Conservation (phyloP, 2,113 vertebrate species). For the Hypanus sabinus region DNA sequence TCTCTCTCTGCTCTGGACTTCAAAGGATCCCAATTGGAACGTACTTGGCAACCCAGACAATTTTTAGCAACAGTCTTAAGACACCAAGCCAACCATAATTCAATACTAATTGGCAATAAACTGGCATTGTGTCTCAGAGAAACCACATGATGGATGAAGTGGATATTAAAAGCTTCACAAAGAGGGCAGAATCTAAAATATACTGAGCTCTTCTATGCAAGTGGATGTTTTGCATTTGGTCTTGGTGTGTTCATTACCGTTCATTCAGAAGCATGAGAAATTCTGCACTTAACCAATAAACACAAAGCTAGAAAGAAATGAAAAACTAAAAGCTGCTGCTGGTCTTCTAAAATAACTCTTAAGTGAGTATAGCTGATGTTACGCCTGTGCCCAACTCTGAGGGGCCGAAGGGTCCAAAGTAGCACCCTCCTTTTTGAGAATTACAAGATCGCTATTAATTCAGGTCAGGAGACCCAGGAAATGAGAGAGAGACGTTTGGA, state of each 20-base stretch:
- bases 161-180: neutral
- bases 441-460: too few relatives aligned
- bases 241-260: neutral
- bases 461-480: too few relatives aligned
- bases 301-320: neutral
- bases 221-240: neutral
- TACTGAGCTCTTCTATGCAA: neutral
- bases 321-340: neutral
- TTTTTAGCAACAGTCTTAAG: neutral
- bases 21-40: neutral
- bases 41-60: neutral
- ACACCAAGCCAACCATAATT: neutral
- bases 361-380: neutral
- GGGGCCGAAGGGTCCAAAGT: too few relatives aligned
- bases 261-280: neutral
- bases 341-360: too few relatives aligned
- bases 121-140: neutral
- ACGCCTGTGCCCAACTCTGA: too few relatives aligned
- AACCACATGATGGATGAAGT: neutral
- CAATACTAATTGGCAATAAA: neutral
- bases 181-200: neutral
- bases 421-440: too few relatives aligned
- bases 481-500: too few relatives aligned
- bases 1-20: neutral
- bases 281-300: neutral